Evolutionary conservation across 2,113 vertebrate species (phyloP).

Genomic region (Solea senegalensis): DNA sequence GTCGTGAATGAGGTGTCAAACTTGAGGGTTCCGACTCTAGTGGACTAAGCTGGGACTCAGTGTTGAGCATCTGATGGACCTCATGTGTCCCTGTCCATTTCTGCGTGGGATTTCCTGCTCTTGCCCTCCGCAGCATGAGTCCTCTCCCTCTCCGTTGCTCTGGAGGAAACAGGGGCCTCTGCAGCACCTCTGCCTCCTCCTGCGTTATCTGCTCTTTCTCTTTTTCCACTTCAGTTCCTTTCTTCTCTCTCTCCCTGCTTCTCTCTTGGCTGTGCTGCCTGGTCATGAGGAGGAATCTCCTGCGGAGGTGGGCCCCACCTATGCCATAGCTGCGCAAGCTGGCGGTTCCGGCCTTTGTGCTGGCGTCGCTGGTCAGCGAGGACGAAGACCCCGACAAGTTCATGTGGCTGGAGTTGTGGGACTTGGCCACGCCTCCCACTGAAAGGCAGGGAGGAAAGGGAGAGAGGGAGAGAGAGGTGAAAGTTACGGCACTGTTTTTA

Average conservation of each 20-base stretch:
- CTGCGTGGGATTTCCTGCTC: slow-evolving; percentile 20
- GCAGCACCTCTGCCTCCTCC: slow-evolving; percentile 19
- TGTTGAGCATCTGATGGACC: background rate
- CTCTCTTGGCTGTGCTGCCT: slow-evolving; percentile 61
- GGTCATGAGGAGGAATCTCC: slow-evolving; percentile 87
- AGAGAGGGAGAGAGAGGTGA: background rate
- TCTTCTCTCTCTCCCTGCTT: slow-evolving; percentile 2
- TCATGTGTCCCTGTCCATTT: background rate
- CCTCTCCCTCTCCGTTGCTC: slow-evolving; percentile 35
- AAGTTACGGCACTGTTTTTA: background rate
- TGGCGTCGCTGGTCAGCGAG: slow-evolving; percentile 88
- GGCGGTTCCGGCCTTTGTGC: slow-evolving; percentile 81
- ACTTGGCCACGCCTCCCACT: slow-evolving; percentile 83
- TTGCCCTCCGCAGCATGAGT: background rate
- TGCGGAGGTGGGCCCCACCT: slow-evolving; percentile 93
- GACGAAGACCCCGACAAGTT: slow-evolving; percentile 89
- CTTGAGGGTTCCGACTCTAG: background rate
- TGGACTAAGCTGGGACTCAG: background rate
- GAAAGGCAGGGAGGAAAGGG: background rate
- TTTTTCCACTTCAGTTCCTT: slow-evolving; percentile 1
- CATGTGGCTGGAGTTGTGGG: slow-evolving; percentile 86
- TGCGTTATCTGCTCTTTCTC: slow-evolving; percentile 3
- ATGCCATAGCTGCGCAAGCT: slow-evolving; percentile 90
- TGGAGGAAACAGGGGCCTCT: slow-evolving; percentile 26
- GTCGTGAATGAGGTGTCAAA: slow-evolving; percentile 5